These are phyloP conservation scores for Zelleria hepariella DNA, from an alignment of 2,888 invertebrate genomes.

Conservation along the genomic window DNA sequence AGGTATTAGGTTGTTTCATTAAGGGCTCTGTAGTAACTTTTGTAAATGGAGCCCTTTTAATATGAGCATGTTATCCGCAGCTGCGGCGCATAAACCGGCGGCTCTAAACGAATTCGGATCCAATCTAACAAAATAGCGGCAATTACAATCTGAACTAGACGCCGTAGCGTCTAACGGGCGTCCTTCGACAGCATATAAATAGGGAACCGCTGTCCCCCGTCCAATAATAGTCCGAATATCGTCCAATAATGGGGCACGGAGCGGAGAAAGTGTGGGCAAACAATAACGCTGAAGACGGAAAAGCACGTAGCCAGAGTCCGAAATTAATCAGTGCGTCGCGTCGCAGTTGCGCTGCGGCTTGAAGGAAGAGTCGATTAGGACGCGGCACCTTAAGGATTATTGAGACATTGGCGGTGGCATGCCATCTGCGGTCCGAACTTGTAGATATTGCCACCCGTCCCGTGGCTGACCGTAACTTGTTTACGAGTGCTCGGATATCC, in stretches of 20 bases:
- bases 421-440: slow-evolving; percentile 64
- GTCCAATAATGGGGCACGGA: slow-evolving; percentile 54
- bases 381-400: slow-evolving; percentile 37
- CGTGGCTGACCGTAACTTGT: slow-evolving; percentile 57
- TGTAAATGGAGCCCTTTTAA: too few relatives aligned
- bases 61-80: not conserved
- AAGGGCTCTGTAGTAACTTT: too few relatives aligned
- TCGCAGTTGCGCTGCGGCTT: slow-evolving; percentile 59
- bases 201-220: slow-evolving; percentile 34
- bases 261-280: slow-evolving; percentile 50
- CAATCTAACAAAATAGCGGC: slow-evolving; percentile 57
- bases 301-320: slow-evolving; percentile 52
- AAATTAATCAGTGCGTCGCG: slow-evolving; percentile 72
- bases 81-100: not conserved
- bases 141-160: slow-evolving; percentile 58
- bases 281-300: slow-evolving; percentile 52
- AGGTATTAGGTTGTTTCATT: too few relatives aligned
- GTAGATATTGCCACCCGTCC: slow-evolving; percentile 53
- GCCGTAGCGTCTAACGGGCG: slow-evolving; percentile 42
- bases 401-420: slow-evolving; percentile 62
- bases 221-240: slow-evolving; percentile 61
- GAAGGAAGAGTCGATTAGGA: slow-evolving; percentile 68
- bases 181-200: slow-evolving; percentile 56
- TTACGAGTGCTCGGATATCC: slow-evolving; percentile 58
- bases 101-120: slow-evolving; percentile 36